Evolutionary conservation across 2,113 vertebrate genomes (phyloP), one percentile per base, ranked within the genome.

Genomic region (Anarrhichthys ocellatus): DNA sequence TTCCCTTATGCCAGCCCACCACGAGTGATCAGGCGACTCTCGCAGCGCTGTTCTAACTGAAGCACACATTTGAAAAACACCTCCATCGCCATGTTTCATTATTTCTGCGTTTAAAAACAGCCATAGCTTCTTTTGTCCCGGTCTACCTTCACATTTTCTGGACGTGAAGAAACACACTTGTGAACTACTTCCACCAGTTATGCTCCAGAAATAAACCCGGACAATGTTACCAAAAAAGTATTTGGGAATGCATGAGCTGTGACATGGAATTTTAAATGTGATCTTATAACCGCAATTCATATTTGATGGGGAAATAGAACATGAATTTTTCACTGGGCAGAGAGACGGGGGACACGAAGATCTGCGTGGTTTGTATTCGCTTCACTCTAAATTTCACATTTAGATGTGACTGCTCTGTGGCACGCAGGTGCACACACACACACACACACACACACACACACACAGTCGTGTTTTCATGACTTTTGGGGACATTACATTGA

Each of bases 271-370:
- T 90, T 79, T 59, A 87, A 90, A 91, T 87, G 86, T 80, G 78
- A 91, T 90, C 90, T 81, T 92, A 82, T 92, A 89, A 92, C 84
- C 87, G 76, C 73, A 56, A 88, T 94, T 91, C 87, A 92, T 88
- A 91, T 93, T 94, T 89, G 86, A 95, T 92, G 73, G 82, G 78
- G 81, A 81, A 89, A 88, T 88, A 88, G 82, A 91, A 89, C 81
- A 88, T 91, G 87, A 81, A 88, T 89, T 90, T 92, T 92, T 91
- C 56, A 87, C 79, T 67, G 9, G 11, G 87, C 63, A 54, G 62
- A n/a, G 42, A 54, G 69, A 61, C 14, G 13, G 1, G 1, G 15
- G 8, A 3, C 50, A 17, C 0, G 63, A 18, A 13, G 56, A 63
- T 61, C 42, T 3, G 29, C 52, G 70, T 64, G 68, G 69, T 83